These are phyloP conservation scores for Bugula neritina DNA, from an alignment of 2,888 invertebrate genomes.

Conservation along the genomic window DNA sequence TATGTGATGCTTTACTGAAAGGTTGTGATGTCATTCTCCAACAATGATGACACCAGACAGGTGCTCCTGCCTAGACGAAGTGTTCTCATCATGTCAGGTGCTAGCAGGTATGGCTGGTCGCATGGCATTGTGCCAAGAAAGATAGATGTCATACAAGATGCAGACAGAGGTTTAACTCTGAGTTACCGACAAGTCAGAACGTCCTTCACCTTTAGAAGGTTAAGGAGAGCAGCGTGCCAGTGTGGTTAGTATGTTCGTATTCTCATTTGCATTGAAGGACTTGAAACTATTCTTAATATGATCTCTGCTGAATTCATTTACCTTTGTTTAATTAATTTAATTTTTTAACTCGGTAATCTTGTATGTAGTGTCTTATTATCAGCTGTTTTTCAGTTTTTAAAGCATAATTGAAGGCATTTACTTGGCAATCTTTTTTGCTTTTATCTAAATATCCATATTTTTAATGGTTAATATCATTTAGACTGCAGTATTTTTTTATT, in stretches of 20 bases:
- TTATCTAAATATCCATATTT: too few relatives aligned
- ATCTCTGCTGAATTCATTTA: too few relatives aligned
- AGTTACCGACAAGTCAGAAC: conserved; percentile 57
- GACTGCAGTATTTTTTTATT: too few relatives aligned
- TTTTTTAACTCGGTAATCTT: too few relatives aligned
- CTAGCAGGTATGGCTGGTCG: conserved; percentile 61
- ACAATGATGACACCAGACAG: conserved; percentile 60
- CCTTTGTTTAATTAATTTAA: too few relatives aligned
- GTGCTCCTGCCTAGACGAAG: conserved; percentile 67
- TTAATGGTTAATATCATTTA: too few relatives aligned
- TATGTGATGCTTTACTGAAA: conserved; percentile 28
- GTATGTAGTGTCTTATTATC: too few relatives aligned
- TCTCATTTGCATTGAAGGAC: too few relatives aligned
- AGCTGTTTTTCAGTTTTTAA: too few relatives aligned
- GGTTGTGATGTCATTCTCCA: conserved; percentile 79
- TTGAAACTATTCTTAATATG: too few relatives aligned
- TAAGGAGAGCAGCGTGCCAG: conserved; percentile 43
- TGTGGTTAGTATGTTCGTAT: conserved; percentile 48
- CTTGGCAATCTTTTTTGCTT: too few relatives aligned
- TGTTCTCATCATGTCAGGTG: conserved; percentile 72
- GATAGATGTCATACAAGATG: conserved; percentile 64
- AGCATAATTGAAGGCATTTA: too few relatives aligned
- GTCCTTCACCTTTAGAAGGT: conserved; percentile 76
- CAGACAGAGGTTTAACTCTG: conserved; percentile 53
- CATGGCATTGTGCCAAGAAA: conserved; percentile 70